phyloP scores from a whole-genome alignment of 2,888 invertebrate species.

The Himalopsyche japonica region DNA sequence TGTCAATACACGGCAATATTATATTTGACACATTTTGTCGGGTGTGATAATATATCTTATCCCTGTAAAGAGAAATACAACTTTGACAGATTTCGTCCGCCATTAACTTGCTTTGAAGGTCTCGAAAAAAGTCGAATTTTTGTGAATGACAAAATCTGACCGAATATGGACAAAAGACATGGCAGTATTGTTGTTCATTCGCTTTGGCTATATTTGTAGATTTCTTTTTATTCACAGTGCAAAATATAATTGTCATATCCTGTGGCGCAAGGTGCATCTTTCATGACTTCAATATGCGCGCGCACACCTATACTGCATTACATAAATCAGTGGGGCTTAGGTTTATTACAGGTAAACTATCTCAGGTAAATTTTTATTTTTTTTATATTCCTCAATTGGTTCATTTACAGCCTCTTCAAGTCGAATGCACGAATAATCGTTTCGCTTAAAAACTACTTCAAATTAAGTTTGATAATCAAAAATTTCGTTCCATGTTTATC shows the following conservation, averaged over 20 bases:
- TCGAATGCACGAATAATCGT: too few relatives aligned
- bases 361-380: background rate
- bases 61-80: conserved; percentile 26
- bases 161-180: conserved; percentile 49
- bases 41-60: conserved; percentile 36
- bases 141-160: conserved; percentile 52
- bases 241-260: conserved; percentile 62
- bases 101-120: conserved; percentile 15
- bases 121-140: conserved; percentile 48
- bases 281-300: conserved; percentile 17
- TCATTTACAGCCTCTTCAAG: background rate
- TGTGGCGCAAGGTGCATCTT: conserved; percentile 49
- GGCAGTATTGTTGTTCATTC: conserved; percentile 28
- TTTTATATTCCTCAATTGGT: background rate
- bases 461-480: too few relatives aligned
- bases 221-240: conserved; percentile 46
- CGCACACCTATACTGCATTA: background rate
- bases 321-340: conserved; percentile 31
- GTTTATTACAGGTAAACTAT: background rate
- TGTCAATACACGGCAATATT: conserved; percentile 21
- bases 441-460: too few relatives aligned
- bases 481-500: too few relatives aligned
- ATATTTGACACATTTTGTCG: conserved; percentile 24
- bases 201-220: conserved; percentile 48
- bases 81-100: conserved; percentile 38